Evolutionary conservation across 2,888 invertebrate genomes (phyloP).

Genomic region (Diaperis boleti): DNA sequence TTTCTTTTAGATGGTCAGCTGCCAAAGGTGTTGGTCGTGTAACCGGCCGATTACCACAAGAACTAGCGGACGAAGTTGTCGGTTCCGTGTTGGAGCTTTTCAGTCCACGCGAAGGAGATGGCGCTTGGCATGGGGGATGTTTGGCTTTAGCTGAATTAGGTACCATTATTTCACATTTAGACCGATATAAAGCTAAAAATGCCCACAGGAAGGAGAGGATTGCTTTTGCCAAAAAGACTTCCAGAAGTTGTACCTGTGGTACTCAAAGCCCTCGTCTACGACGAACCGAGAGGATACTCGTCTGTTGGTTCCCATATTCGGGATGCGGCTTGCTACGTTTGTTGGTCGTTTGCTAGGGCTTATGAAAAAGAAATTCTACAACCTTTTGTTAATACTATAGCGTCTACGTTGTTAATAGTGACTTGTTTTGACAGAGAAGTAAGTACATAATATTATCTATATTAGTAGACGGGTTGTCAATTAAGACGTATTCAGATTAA

Average conservation of each 20-base stretch:
- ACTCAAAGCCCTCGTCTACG: constrained; percentile 86
- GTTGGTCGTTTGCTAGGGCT: constrained; percentile 98
- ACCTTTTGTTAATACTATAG: constrained; percentile 85
- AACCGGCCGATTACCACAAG: constrained; percentile 87
- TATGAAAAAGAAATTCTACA: constrained; percentile 86
- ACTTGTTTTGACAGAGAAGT: constrained; percentile 96
- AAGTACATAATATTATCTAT: constrained; percentile 44
- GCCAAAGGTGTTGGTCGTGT: constrained; percentile 96
- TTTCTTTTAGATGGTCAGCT: constrained; percentile 93
- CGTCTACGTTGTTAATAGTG: constrained; percentile 87
- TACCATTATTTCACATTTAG: constrained; percentile 55
- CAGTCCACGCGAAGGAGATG: constrained; percentile 80
- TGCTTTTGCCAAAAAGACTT: constrained; percentile 86
- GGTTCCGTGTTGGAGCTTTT: constrained; percentile 84
- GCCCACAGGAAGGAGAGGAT: constrained; percentile 87
- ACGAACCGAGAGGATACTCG: constrained; percentile 88
- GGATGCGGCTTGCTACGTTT: constrained; percentile 98
- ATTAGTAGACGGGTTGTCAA: background rate
- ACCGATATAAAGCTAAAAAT: too few relatives aligned
- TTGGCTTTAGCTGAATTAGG: constrained; percentile 93
- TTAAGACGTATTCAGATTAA: constrained; percentile 74
- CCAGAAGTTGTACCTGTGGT: constrained; percentile 84
- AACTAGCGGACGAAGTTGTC: constrained; percentile 92
- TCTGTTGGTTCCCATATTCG: constrained; percentile 93
- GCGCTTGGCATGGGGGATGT: constrained; percentile 97